These are phyloP conservation scores for Pterocles burchelli DNA, from an alignment of 2,113 vertebrate species.

Conservation along the genomic window DNA sequence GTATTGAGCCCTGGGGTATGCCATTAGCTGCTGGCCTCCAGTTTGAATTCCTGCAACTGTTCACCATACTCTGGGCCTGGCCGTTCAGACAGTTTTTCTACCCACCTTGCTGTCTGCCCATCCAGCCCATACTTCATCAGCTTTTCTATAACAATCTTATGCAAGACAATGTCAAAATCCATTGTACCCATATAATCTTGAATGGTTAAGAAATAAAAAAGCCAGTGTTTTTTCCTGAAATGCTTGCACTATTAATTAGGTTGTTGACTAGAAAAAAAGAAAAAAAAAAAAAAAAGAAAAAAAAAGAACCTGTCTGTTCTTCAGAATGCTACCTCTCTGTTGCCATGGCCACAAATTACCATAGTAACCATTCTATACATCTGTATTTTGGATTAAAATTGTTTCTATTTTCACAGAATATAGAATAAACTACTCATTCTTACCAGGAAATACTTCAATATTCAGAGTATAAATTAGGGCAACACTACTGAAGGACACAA, in stretches of 20 bases:
- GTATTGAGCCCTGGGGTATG: background rate
- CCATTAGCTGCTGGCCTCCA: background rate
- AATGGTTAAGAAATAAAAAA: background rate
- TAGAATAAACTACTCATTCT: background rate
- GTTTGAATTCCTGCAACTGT: background rate
- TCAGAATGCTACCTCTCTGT: conserved; percentile 24
- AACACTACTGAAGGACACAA: background rate
- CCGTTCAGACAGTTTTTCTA: background rate
- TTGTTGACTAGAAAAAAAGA: background rate
- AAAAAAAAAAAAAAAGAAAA: background rate
- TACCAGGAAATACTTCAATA: background rate
- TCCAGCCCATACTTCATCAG: background rate
- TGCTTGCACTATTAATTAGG: background rate
- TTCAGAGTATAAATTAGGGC: background rate
- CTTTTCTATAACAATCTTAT: background rate
- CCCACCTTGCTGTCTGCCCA: background rate
- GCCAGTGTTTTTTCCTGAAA: background rate
- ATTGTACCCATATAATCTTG: background rate
- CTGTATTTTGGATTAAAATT: conserved; percentile 43
- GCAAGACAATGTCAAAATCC: background rate
- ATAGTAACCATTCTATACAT: conserved; percentile 44
- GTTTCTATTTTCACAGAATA: background rate
- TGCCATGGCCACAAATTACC: conserved; percentile 50
- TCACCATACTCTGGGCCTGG: background rate
- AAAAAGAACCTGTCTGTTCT: background rate